Conservation (phyloP, 2,113 vertebrate genomes). For the Numida meleagris region DNA sequence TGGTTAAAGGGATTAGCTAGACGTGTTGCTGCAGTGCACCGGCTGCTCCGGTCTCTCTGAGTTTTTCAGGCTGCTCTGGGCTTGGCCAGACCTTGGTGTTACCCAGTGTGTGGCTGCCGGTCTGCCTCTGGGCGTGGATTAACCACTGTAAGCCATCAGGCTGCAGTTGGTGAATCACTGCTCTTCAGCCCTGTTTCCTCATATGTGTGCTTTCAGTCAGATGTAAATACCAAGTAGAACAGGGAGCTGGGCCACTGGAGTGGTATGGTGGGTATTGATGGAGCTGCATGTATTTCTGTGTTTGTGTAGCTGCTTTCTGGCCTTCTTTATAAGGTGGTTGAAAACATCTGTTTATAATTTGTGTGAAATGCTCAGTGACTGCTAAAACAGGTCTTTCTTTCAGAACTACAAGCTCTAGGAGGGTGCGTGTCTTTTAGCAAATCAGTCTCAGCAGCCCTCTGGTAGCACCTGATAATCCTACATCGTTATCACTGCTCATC, state of each 20-base stretch:
- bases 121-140: not conserved
- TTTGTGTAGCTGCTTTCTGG: not conserved
- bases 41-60: not conserved
- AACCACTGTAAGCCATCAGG: not conserved
- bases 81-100: not conserved
- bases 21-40: not conserved
- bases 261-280: not conserved
- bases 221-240: not conserved
- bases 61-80: not conserved
- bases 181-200: not conserved
- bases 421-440: not conserved
- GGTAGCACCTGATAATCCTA: not conserved
- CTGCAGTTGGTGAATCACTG: not conserved
- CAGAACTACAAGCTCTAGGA: not conserved
- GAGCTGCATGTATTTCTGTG: not conserved
- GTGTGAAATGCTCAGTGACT: not conserved
- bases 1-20: not conserved
- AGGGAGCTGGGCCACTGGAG: not conserved
- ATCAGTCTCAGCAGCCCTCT: not conserved
- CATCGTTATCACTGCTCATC: not conserved
- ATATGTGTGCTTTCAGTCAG: not conserved
- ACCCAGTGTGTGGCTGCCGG: not conserved
- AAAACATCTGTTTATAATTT: not conserved
- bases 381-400: not conserved
- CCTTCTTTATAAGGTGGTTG: not conserved